Evolutionary conservation across 2,113 vertebrate species (phyloP), one percentile per base, ranked within the genome.

Genomic region (Paralichthys olivaceus): DNA sequence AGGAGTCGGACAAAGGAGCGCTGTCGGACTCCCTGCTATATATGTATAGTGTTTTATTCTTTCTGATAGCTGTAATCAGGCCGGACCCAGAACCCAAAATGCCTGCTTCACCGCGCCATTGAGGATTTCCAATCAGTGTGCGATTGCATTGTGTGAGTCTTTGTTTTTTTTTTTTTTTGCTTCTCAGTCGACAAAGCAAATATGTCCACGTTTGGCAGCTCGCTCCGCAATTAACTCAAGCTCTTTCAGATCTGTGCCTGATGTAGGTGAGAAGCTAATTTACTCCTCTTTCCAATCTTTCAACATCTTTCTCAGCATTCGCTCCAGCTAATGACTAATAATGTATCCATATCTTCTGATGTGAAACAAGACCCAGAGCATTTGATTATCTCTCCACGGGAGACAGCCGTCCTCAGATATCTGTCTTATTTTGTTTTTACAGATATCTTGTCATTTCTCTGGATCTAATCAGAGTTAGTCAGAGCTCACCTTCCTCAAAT

Each of bases 141-240:
- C 65, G 85, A 91, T 84, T 87, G 79, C 80, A 60, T 79, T 78
- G 75, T 87, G 43, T 7, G 63, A 51, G 28, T 51, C 53, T 72
- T 77, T n/a, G n/a, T n/a, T 74, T 77, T 77, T 68, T 19, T 15
- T 29, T 17, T 45, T 45, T 15, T 45, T 4, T 45, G 55, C 49
- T 84, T 81, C 43, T 12, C 26, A 11, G 85, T 79, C 61, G 51
- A 77, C 83, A 76, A 81, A 86, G 73, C 64, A 84, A 80, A 88
- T 71, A 55, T 77, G 77, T 86, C 77, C 68, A 34, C 79, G 29
- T 80, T 86, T 77, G 83, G 66, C 85, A 84, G 86, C 83, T 86
- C 78, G 59, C 49, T 9, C 17, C 6, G 45, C 66, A 87, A 81
- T 90, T 88, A 88, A 75, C 80, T 82, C n/a, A 43, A 63, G 49